These are phyloP conservation scores for Chroicocephalus ridibundus DNA, from an alignment of 2,113 vertebrate genomes.

Conservation along the genomic window DNA sequence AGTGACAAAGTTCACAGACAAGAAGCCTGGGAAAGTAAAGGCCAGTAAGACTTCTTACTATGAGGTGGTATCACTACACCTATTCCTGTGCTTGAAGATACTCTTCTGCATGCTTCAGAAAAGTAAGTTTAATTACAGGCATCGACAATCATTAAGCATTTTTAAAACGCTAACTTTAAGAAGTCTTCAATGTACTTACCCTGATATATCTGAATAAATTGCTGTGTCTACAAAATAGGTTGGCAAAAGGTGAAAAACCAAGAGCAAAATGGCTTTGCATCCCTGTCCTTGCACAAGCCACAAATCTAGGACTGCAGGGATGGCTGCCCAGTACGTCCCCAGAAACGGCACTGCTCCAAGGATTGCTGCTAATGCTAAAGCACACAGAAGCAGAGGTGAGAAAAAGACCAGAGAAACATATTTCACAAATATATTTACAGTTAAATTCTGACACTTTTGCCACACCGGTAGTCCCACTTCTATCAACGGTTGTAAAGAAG, in stretches of 20 bases:
- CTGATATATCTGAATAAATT: slow-evolving; percentile 98
- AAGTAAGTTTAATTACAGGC: background rate
- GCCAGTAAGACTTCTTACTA: background rate
- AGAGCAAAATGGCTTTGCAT: slow-evolving; percentile 89
- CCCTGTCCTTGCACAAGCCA: slow-evolving; percentile 94
- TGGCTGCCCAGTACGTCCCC: slow-evolving; percentile 95
- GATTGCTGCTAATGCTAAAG: slow-evolving; percentile 87
- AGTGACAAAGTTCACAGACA: background rate
- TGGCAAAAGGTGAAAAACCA: slow-evolving; percentile 93
- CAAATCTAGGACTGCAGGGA: slow-evolving; percentile 92
- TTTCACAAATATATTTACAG: background rate
- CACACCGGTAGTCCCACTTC: background rate
- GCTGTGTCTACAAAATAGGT: slow-evolving; percentile 98
- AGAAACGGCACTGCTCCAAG: slow-evolving; percentile 96
- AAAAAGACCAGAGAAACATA: background rate
- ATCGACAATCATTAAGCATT: background rate
- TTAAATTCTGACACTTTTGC: background rate
- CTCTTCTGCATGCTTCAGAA: background rate
- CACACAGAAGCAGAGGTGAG: background rate
- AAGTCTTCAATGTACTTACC: slow-evolving; percentile 74
- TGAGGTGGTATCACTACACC: background rate
- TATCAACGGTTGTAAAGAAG: background rate
- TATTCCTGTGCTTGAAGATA: background rate
- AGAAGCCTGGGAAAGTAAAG: background rate
- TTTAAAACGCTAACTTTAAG: background rate